These are phyloP conservation scores for Poeciliopsis paucimaculata DNA, from an alignment of 2,797 vertebrate species.

Conservation along the genomic window DNA sequence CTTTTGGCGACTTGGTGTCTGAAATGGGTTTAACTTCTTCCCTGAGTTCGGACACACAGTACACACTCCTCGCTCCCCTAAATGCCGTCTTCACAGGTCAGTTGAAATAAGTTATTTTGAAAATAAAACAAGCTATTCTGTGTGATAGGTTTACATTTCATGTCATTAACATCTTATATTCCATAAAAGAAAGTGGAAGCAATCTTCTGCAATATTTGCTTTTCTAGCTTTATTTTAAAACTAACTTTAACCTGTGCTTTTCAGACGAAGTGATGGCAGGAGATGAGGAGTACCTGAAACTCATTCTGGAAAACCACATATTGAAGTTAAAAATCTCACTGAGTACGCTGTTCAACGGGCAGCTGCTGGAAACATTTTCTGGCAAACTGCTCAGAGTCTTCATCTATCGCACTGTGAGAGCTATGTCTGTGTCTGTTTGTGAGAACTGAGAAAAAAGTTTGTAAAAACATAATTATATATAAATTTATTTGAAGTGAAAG, in stretches of 20 bases:
- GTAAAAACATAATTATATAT: neutral
- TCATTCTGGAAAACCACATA: constrained; percentile 93
- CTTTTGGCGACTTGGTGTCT: constrained; percentile 86
- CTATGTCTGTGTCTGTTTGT: constrained; percentile 16
- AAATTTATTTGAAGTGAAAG: constrained; percentile 16
- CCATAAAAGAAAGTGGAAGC: neutral
- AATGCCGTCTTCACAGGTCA: constrained; percentile 89
- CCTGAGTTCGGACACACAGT: constrained; percentile 85
- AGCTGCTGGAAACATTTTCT: constrained; percentile 89
- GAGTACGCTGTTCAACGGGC: constrained; percentile 93
- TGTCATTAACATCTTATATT: neutral
- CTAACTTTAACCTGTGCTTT: constrained; percentile 29
- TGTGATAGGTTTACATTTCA: neutral
- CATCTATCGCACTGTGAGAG: constrained; percentile 94
- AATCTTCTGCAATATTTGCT: neutral
- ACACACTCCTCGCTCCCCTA: constrained; percentile 90
- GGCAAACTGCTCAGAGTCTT: constrained; percentile 93
- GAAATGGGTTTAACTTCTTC: constrained; percentile 86
- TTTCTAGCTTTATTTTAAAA: neutral
- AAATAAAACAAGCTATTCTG: neutral
- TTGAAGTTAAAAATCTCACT: constrained; percentile 90
- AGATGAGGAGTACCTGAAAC: constrained; percentile 85
- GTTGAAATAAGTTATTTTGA: constrained; percentile 39
- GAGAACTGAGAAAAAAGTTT: neutral
- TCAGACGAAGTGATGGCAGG: constrained; percentile 84